These are phyloP conservation scores for Hepsetus odoe DNA, from an alignment of 2,113 vertebrate genomes.

Conservation along the genomic window DNA sequence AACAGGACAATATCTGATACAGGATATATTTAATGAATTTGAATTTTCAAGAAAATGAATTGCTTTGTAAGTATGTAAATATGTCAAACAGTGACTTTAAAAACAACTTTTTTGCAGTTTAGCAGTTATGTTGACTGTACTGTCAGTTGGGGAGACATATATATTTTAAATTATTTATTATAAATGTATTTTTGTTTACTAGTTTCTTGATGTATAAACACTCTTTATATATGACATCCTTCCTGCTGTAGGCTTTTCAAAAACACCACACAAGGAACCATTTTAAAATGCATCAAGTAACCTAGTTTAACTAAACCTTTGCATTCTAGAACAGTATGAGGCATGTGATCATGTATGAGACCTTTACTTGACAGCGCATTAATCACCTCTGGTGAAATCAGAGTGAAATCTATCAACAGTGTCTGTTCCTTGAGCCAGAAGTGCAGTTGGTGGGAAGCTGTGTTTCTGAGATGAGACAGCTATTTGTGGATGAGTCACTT, in stretches of 20 bases:
- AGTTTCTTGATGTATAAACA: not conserved
- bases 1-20: too few relatives aligned
- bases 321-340: not conserved
- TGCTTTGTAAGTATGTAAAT: too few relatives aligned
- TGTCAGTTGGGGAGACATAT: too few relatives aligned
- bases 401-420: not conserved
- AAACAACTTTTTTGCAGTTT: too few relatives aligned
- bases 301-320: not conserved
- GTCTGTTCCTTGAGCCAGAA: not conserved
- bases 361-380: not conserved
- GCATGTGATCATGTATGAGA: not conserved
- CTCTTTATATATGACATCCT: not conserved
- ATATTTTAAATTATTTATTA: too few relatives aligned
- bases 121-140: too few relatives aligned
- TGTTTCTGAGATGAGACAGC: conserved; percentile 11
- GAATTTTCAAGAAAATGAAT: too few relatives aligned
- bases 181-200: too few relatives aligned
- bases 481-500: not conserved
- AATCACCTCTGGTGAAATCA: not conserved
- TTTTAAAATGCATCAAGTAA: not conserved
- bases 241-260: not conserved
- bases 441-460: not conserved
- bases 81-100: too few relatives aligned
- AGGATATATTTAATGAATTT: too few relatives aligned
- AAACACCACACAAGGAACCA: not conserved